phyloP scores from a whole-genome alignment of 2,888 invertebrate species.

The Thysanoteuthis rhombus region DNA sequence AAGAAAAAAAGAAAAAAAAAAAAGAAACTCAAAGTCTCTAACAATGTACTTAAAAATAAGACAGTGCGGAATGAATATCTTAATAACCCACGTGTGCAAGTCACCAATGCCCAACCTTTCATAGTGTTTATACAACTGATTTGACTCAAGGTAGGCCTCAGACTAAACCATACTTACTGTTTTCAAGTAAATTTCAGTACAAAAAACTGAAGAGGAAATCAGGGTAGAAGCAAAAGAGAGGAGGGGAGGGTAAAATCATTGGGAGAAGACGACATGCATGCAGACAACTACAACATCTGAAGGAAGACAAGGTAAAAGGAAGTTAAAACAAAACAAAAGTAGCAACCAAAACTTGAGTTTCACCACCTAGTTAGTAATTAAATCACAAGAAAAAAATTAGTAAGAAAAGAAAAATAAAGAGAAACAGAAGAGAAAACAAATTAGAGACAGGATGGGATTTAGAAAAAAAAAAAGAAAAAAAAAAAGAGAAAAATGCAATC shows the following conservation, averaged over 20 bases:
- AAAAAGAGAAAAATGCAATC: neutral
- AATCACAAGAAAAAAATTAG: neutral
- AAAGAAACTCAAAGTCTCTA: neutral
- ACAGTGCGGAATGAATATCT: neutral
- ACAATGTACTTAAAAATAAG: neutral
- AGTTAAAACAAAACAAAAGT: neutral
- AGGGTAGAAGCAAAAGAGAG: neutral
- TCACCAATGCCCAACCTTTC: constrained; percentile 20
- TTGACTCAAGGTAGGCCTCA: constrained; percentile 14
- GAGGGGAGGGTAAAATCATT: neutral
- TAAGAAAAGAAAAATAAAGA: too few relatives aligned
- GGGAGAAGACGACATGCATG: neutral
- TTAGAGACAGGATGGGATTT: neutral
- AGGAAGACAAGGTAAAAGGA: neutral
- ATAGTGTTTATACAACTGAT: neutral
- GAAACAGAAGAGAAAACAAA: too few relatives aligned
- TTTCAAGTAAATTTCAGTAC: neutral
- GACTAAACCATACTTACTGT: constrained; percentile 25
- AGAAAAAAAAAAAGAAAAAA: neutral
- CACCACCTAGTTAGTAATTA: neutral
- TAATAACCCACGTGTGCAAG: neutral
- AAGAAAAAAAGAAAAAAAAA: too few relatives aligned
- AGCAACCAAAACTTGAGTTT: neutral
- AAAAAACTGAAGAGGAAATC: neutral
- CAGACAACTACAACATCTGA: neutral